Base-by-base conservation (phyloP, 1,140 invertebrate species). In the Bactericera cockerelli region DNA sequence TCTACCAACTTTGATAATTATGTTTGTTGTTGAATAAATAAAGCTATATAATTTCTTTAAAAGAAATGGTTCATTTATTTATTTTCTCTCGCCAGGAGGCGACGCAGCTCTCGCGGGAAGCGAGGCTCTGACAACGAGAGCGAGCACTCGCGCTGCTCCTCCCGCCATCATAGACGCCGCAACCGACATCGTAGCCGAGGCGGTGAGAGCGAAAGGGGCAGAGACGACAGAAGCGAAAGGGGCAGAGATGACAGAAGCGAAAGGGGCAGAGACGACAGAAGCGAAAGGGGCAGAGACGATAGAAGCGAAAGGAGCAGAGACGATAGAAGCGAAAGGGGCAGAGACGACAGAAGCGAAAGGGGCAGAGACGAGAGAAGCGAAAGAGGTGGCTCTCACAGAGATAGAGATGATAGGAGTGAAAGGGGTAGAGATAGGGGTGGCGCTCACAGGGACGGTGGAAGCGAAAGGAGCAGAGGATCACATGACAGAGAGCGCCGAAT, bases 61-160 rank as follows among this genome's bases (percentile, higher is more conserved):
- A n/a, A n/a, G n/a, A n/a, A n/a, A n/a, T n/a, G n/a, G n/a, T n/a
- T n/a, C n/a, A n/a, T n/a, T n/a, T n/a, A n/a, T n/a, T n/a, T n/a
- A n/a, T n/a, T n/a, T n/a, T n/a, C n/a, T n/a, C n/a, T n/a, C n/a
- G n/a, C 69, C 65, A 79, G 77, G 68, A 74, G 76, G 65, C 84
- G 83, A 64, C 83, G 86, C 63, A 83, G 87, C 67, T 31, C 28
- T 31, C 28, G 28, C 4, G 80, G 84, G 54, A 86, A 86, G 69
- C 76, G 84, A 58, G 77, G 84, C 63, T 92, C 89, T 1, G 89
- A 93, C 69, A 89, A 87, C 62, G 89, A 93, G 69, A 92, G 88
- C 66, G 88, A 92, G 70, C 71, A 89, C 54, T 91, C 87, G 0
- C 79, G 86, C 57, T 81, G 85, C 19, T 91, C 88, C 2, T 82